A percentile compares a stretch with the other conserved stretches of the same genome.
These are phyloP conservation scores for Diorhabda carinulata DNA, from an alignment of 1,140 invertebrate genomes.

Conservation along the genomic window DNA sequence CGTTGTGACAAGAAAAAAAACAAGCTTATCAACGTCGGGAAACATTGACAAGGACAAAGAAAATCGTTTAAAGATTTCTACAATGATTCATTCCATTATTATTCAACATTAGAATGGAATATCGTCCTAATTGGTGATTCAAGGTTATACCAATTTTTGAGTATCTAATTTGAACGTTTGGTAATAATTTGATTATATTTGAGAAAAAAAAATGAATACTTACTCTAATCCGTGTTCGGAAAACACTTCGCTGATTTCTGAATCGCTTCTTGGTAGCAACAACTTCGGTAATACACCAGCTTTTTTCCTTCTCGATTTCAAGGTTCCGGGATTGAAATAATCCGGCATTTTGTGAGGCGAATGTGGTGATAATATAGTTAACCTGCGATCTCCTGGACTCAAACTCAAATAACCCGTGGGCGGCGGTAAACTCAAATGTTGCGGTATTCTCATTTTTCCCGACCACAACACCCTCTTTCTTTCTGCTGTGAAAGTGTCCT, in stretches of 20 bases:
- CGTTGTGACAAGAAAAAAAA: too few species aligned
- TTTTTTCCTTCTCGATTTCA: constrained; percentile 66
- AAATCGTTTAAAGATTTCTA: too few species aligned
- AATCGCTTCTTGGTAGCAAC: constrained; percentile 67
- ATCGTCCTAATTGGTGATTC: too few species aligned
- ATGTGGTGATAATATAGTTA: constrained; percentile 72
- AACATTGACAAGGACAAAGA: too few species aligned
- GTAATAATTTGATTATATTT: too few species aligned
- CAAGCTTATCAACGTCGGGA: too few species aligned
- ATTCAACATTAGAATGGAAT: too few species aligned
- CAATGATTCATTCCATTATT: too few species aligned
- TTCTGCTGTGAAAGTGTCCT: constrained; percentile 53
- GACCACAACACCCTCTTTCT: constrained; percentile 63
- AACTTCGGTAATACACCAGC: constrained; percentile 71
- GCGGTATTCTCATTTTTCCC: constrained; percentile 55
- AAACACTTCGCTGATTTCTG: constrained; percentile 60
- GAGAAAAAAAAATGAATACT: constrained; percentile 42
- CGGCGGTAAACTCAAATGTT: constrained; percentile 66
- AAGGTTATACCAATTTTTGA: too few species aligned
- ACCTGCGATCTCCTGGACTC: constrained; percentile 54
- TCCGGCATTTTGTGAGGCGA: constrained; percentile 60
- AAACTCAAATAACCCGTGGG: constrained; percentile 51
- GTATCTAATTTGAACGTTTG: too few species aligned
- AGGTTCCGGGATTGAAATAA: constrained; percentile 55
- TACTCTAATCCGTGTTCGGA: constrained; percentile 60